Conservation (phyloP, 2,888 invertebrate species). For the Ctenicera cuprea region DNA sequence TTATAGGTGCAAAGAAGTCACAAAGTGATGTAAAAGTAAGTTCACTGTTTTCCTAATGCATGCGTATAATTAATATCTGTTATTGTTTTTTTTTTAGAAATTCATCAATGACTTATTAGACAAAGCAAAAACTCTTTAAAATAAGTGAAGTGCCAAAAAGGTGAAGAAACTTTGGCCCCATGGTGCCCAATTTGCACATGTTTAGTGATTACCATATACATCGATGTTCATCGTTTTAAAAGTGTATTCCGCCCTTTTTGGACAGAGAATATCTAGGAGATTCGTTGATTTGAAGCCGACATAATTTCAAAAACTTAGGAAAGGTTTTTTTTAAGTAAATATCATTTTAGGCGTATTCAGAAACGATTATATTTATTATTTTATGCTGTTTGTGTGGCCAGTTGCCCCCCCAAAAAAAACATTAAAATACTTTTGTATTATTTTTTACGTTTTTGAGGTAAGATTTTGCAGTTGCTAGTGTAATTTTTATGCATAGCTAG, state of each 20-base stretch:
- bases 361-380: slow-evolving; percentile 36
- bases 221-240: slow-evolving; percentile 61
- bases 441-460: slow-evolving; percentile 45
- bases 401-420: slow-evolving; percentile 37
- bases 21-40: slow-evolving; percentile 91
- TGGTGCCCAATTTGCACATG: slow-evolving; percentile 66
- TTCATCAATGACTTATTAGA: slow-evolving; percentile 92
- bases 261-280: slow-evolving; percentile 48
- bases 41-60: slow-evolving; percentile 54
- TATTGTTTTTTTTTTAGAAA: slow-evolving; percentile 82
- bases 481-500: slow-evolving; percentile 61
- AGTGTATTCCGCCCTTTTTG: slow-evolving; percentile 58
- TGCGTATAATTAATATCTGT: background rate
- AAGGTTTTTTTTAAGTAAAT: slow-evolving; percentile 28
- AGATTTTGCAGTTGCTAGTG: slow-evolving; percentile 58
- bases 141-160: slow-evolving; percentile 70
- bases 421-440: slow-evolving; percentile 41
- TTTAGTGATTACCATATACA: slow-evolving; percentile 64
- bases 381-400: slow-evolving; percentile 40
- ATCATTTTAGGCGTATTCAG: slow-evolving; percentile 25
- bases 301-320: slow-evolving; percentile 5
- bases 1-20: slow-evolving; percentile 90
- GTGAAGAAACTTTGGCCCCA: slow-evolving; percentile 63
- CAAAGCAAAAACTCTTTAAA: slow-evolving; percentile 91
- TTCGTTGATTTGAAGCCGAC: slow-evolving; percentile 26